Evolutionary conservation across 2,888 invertebrate species (phyloP).

Genomic region (Apamea epomidion): DNA sequence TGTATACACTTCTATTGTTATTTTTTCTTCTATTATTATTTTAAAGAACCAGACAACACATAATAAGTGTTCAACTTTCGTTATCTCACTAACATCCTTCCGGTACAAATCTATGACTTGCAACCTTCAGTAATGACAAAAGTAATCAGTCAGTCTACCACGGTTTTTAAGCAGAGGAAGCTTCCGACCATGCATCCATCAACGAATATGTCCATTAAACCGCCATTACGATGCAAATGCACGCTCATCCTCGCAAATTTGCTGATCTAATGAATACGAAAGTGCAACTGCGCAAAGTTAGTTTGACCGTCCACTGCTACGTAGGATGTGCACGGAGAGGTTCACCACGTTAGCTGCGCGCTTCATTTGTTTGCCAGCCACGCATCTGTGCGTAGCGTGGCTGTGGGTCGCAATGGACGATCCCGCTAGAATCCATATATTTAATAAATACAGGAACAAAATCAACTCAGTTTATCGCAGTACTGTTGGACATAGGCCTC

Average conservation of each 20-base stretch:
- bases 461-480: too few relatives aligned
- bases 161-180: slow-evolving; percentile 26
- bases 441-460: too few relatives aligned
- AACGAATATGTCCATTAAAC: slow-evolving; percentile 36
- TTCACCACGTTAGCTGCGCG: neutral
- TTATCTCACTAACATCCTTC: neutral
- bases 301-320: neutral
- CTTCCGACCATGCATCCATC: slow-evolving; percentile 5
- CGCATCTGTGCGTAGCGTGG: too few relatives aligned
- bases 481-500: too few relatives aligned
- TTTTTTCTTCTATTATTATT: neutral
- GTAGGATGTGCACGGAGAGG: neutral
- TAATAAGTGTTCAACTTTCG: neutral
- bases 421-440: neutral
- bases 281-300: slow-evolving; percentile 40
- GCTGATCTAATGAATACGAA: slow-evolving; percentile 40
- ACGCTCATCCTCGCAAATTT: slow-evolving; percentile 52
- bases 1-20: neutral
- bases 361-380: neutral
- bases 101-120: slow-evolving; percentile 14
- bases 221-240: slow-evolving; percentile 41
- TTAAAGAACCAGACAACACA: neutral
- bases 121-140: slow-evolving; percentile 26
- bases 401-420: neutral
- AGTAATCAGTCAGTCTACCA: slow-evolving; percentile 29